Conservation (phyloP, 2,113 vertebrate species). For the Corythornis vintsioides region DNA sequence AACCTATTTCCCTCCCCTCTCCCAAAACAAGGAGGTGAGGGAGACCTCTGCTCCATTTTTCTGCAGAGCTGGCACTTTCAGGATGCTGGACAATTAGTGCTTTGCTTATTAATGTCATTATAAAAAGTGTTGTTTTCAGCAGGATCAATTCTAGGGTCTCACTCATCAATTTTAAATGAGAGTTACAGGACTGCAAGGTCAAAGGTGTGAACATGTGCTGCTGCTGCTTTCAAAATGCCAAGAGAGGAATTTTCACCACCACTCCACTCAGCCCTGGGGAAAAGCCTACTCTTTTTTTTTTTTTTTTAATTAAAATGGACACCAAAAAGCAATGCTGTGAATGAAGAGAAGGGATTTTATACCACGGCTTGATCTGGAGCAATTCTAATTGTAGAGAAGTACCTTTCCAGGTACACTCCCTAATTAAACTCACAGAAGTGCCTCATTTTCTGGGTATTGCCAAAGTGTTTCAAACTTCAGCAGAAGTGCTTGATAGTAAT, state of each 20-base stretch:
- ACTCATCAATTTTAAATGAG: constrained; percentile 51
- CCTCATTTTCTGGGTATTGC: constrained; percentile 70
- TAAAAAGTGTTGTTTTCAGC: constrained; percentile 34
- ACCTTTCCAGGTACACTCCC: constrained; percentile 46
- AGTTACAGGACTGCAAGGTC: constrained; percentile 12
- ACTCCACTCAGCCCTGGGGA: not conserved
- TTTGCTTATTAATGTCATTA: not conserved
- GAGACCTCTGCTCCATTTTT: not conserved
- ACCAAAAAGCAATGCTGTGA: not conserved
- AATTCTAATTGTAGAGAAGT: constrained; percentile 50
- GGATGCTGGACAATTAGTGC: constrained; percentile 4
- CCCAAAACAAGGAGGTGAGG: not conserved
- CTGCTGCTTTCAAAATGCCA: not conserved
- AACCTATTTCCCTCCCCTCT: not conserved
- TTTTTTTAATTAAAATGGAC: constrained; percentile 23
- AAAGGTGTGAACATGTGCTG: not conserved
- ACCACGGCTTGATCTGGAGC: constrained; percentile 27
- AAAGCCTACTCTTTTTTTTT: not conserved
- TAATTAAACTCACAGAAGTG: constrained; percentile 64
- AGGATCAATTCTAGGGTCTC: constrained; percentile 35
- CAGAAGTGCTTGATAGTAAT: constrained; percentile 62
- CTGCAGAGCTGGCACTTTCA: not conserved
- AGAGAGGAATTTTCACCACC: not conserved
- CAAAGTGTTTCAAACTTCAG: constrained; percentile 63
- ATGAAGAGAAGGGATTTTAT: not conserved